A percentile compares a stretch with the other conserved stretches of the same genome.
These are phyloP conservation scores for Zaprionus kolodkinae DNA, from an alignment of 1,140 invertebrate species.

Conservation along the genomic window DNA sequence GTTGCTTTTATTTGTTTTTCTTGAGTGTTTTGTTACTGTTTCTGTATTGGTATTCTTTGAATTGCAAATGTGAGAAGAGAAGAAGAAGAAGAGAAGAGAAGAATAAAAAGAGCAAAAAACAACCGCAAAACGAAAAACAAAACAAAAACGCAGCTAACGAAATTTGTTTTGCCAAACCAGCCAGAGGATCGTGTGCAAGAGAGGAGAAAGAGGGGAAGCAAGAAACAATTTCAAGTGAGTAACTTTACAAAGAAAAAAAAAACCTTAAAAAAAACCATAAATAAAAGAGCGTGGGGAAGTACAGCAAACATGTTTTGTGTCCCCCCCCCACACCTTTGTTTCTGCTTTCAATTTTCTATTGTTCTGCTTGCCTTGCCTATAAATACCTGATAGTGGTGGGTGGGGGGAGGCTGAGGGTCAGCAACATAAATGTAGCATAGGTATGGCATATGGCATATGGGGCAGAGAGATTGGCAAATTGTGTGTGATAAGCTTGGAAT, in stretches of 20 bases:
- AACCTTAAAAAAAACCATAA: neutral
- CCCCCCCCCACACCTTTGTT: neutral
- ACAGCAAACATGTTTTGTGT: neutral
- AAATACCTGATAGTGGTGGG: slow-evolving; percentile 16
- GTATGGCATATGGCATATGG: neutral
- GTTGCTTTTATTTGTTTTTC: slow-evolving; percentile 30
- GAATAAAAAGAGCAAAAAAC: no score
- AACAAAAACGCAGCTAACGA: slow-evolving; percentile 8
- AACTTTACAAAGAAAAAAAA: slow-evolving; percentile 12
- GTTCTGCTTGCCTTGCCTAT: slow-evolving; percentile 14
- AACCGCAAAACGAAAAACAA: slow-evolving; percentile 23
- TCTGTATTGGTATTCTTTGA: slow-evolving; percentile 23
- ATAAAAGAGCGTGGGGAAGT: neutral
- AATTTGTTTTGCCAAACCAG: neutral
- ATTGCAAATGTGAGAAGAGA: slow-evolving; percentile 35
- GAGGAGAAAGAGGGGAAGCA: neutral
- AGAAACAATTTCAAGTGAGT: slow-evolving; percentile 35
- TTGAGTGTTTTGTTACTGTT: slow-evolving; percentile 21
- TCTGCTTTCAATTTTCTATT: slow-evolving; percentile 15
- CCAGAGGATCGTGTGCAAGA: neutral
- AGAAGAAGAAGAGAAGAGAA: slow-evolving; percentile 37
- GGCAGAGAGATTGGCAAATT: neutral
- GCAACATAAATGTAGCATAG: slow-evolving; percentile 2
- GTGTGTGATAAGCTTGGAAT: slow-evolving; percentile 15
- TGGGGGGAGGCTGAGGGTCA: slow-evolving; percentile 1